Evolutionary conservation across 2,797 vertebrate genomes (phyloP), one percentile per base, ranked within the genome.

Genomic region (Coregonus sp.): DNA sequence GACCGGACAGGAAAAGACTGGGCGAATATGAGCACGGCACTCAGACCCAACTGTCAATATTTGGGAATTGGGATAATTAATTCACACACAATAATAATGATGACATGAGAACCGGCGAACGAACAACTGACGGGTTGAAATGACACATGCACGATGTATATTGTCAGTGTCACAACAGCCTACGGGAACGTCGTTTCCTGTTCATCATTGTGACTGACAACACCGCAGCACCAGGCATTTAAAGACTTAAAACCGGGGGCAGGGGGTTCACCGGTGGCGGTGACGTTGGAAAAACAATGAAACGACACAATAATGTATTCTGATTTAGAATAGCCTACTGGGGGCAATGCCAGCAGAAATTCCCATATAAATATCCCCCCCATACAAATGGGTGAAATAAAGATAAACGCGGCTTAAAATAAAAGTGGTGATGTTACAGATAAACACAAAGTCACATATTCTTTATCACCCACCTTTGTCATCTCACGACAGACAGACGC

Each of bases 381-480:
- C 25, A 33, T 31, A 16, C 35, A 68, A 15, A 68, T 16, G 0
- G 1, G 0, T 25, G 66, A 68, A 18, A 68, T 35, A 68, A 4
- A 16, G 14, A 68, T 68, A 18, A 33, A 68, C 14, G 29, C 15
- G 51, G 50, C 11, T 56, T 52, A 3, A 14, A 29, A 29, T 54
- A 37, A 4, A 16, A 31, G 29, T 5, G 7, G 14, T 35, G 51
- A 7, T 33, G 14, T 72, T 15, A 47, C n/a, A 65, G 35, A 4
- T 20, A 40, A 74, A 63, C 56, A 63, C 9, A 63, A 63, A 20
- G 3, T 2, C 9, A 47, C 4, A 11, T 31, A 5, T 29, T 69
- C 6, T 70, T 11, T 12, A 35, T 33, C 56, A 63, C 72, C 54
- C 50, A 78, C 76, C 70, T 72, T 66, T 73, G 70, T 78, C 70